These are phyloP conservation scores for Sycophila texana DNA, from an alignment of 2,888 invertebrate genomes.

Conservation along the genomic window DNA sequence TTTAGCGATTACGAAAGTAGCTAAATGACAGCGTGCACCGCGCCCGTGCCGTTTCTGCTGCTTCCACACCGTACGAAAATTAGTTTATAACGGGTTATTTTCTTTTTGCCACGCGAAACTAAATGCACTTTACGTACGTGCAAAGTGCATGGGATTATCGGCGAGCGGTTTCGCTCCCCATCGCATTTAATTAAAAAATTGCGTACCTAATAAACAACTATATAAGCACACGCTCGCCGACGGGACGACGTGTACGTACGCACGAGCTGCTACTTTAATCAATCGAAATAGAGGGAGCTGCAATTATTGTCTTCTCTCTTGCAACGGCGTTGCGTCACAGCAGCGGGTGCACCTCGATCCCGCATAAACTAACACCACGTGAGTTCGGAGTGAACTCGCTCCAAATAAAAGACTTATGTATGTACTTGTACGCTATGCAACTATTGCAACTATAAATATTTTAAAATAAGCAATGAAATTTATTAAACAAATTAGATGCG, in stretches of 20 bases:
- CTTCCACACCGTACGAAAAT: slow-evolving; percentile 62
- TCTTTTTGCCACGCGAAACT: slow-evolving; percentile 52
- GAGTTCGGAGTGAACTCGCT: too few relatives aligned
- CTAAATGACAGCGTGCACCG: slow-evolving; percentile 58
- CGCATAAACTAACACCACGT: too few relatives aligned
- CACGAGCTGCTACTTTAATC: slow-evolving; percentile 38
- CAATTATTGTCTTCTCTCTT: slow-evolving; percentile 14
- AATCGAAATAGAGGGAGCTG: slow-evolving; percentile 23
- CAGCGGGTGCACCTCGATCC: background rate
- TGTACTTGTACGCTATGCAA: too few relatives aligned
- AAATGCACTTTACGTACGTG: slow-evolving; percentile 42
- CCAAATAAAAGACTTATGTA: too few relatives aligned
- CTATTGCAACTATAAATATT: too few relatives aligned
- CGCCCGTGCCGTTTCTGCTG: slow-evolving; percentile 58
- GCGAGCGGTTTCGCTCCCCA: slow-evolving; percentile 24
- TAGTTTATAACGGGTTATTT: slow-evolving; percentile 64
- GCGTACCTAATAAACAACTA: slow-evolving; percentile 27
- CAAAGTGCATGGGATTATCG: slow-evolving; percentile 36
- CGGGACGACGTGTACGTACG: background rate
- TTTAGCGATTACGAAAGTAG: slow-evolving; percentile 62
- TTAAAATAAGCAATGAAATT: too few relatives aligned
- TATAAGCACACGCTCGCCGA: slow-evolving; percentile 35
- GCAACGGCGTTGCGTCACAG: slow-evolving; percentile 3
- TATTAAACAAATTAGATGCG: too few relatives aligned
- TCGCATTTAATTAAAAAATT: slow-evolving; percentile 30